Evolutionary conservation across 2,797 vertebrate genomes (phyloP).

Genomic region (Tapirus indicus): DNA sequence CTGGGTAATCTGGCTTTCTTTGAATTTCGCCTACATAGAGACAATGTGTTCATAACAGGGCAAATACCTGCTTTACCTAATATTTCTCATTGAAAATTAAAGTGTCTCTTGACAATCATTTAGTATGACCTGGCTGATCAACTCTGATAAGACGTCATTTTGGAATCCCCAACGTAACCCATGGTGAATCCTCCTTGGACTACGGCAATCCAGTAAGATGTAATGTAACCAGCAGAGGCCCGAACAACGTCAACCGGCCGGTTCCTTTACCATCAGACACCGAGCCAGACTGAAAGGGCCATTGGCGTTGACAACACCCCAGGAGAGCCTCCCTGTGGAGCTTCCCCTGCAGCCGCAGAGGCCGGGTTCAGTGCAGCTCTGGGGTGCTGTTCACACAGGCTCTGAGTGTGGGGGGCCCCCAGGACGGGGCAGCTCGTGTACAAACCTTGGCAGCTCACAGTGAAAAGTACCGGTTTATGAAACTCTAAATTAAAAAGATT

Average conservation of each 20-base stretch:
- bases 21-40: neutral
- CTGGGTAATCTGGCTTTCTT: neutral
- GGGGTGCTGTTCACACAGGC: neutral
- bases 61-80: neutral
- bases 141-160: neutral
- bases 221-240: neutral
- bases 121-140: no score
- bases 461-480: neutral
- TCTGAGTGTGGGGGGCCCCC: neutral
- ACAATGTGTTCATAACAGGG: neutral
- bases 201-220: accelerated
- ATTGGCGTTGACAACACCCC: neutral
- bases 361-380: no score
- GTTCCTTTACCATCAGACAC: no score
- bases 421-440: neutral
- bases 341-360: accelerated
- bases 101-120: neutral
- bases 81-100: no score
- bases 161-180: neutral
- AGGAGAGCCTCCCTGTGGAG: neutral
- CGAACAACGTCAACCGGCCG: accelerated
- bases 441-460: neutral
- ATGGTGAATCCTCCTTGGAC: neutral
- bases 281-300: no score
- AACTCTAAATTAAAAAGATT: neutral